Evolutionary conservation across 2,113 vertebrate species (phyloP).

Genomic region (Podilymbus podiceps): DNA sequence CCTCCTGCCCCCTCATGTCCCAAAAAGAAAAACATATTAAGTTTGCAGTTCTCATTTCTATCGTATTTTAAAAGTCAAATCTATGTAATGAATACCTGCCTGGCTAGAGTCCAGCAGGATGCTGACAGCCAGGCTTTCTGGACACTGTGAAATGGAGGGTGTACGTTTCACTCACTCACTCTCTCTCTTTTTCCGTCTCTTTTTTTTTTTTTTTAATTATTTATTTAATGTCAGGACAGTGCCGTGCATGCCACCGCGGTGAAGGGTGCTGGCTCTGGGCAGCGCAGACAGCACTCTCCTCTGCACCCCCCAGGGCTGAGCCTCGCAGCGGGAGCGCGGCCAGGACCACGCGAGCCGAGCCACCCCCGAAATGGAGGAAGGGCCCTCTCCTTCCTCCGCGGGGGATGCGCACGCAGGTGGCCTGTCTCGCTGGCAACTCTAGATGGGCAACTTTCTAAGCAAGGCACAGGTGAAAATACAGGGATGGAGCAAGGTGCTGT

Average conservation of each 20-base stretch:
- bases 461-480: background rate
- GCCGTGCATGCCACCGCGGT: background rate
- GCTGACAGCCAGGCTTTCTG: slow-evolving; percentile 20
- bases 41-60: slow-evolving; percentile 46
- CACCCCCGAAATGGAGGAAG: background rate
- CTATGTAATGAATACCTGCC: slow-evolving; percentile 54
- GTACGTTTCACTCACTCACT: background rate
- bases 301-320: fast-evolving
- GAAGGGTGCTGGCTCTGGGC: background rate
- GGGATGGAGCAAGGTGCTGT: background rate
- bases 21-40: slow-evolving; percentile 61
- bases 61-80: slow-evolving; percentile 51
- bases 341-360: fast-evolving
- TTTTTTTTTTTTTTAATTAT: background rate
- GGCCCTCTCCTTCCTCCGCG: fast-evolving
- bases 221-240: background rate
- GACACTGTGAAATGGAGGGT: slow-evolving; percentile 1
- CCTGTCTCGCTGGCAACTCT: fast-evolving
- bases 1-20: slow-evolving; percentile 34
- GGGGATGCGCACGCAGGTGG: fast-evolving
- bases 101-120: background rate
- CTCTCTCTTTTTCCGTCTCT: background rate
- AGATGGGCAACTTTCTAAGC: background rate
- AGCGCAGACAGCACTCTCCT: fast-evolving
- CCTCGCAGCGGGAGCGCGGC: background rate